These are phyloP conservation scores for Heterodera schachtii DNA, from an alignment of 1,140 invertebrate genomes.

Conservation along the genomic window DNA sequence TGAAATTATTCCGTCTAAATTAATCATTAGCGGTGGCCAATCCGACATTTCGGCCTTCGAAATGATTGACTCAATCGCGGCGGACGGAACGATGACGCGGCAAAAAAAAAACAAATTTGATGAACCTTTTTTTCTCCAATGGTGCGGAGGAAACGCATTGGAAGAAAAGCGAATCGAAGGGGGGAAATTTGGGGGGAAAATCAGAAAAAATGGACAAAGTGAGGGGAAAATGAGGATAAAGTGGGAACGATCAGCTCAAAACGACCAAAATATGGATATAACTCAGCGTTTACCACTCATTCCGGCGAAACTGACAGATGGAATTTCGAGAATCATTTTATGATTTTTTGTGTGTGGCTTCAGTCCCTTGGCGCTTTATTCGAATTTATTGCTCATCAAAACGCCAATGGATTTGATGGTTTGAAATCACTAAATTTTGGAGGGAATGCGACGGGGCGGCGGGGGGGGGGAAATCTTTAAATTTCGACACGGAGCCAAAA, in stretches of 20 bases:
- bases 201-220: background rate
- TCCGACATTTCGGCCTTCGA: background rate
- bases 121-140: background rate
- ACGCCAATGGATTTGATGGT: background rate
- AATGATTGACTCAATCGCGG: background rate
- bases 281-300: background rate
- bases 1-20: slow-evolving; percentile 10
- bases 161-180: background rate
- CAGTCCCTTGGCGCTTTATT: slow-evolving; percentile 8
- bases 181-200: background rate
- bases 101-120: background rate
- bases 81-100: background rate
- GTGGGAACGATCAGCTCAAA: background rate
- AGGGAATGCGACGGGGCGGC: background rate
- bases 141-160: background rate
- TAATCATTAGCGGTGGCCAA: slow-evolving; percentile 1
- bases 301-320: background rate
- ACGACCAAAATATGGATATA: background rate
- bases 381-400: slow-evolving; percentile 10
- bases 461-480: background rate
- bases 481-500: too few relatives aligned
- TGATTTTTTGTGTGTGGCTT: background rate
- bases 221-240: background rate
- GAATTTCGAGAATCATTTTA: background rate
- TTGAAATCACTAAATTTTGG: background rate